Percentiles rank a stretch among this genome's conserved stretches.
These are phyloP conservation scores for Orientallactaga bullata DNA, from an alignment of 2,113 vertebrate genomes.

Conservation along the genomic window DNA sequence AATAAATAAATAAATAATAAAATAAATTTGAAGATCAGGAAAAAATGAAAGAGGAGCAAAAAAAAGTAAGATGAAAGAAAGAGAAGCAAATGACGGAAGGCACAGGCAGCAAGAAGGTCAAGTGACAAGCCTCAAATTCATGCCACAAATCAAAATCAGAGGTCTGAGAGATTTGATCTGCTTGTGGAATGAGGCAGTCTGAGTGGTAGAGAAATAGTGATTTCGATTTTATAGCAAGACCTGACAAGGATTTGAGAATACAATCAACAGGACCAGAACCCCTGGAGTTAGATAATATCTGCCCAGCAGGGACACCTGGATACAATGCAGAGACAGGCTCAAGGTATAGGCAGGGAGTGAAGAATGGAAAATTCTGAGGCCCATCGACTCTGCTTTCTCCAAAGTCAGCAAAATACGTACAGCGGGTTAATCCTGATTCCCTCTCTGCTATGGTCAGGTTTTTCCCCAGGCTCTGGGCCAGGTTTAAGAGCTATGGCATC, in stretches of 20 bases:
- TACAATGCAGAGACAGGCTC: background rate
- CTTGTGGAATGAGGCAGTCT: background rate
- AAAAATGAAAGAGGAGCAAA: background rate
- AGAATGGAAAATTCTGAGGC: background rate
- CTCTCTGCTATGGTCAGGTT: background rate
- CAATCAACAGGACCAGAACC: background rate
- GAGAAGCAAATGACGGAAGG: background rate
- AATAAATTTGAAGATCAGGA: no score
- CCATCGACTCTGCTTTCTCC: background rate
- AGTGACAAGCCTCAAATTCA: background rate
- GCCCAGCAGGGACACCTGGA: background rate
- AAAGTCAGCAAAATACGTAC: background rate
- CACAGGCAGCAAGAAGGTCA: background rate
- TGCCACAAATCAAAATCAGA: background rate
- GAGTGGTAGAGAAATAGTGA: background rate
- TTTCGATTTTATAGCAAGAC: background rate
- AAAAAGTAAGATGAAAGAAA: background rate
- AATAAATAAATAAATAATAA: no score
- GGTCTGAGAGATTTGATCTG: background rate
- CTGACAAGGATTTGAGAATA: background rate
- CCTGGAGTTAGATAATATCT: background rate
- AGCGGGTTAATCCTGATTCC: background rate
- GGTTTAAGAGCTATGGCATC: background rate
- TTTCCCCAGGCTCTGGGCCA: background rate
- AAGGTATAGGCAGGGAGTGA: rapidly evolving